Conservation (phyloP, 2,797 vertebrate genomes). For the Otolemur crassicaudatus region DNA sequence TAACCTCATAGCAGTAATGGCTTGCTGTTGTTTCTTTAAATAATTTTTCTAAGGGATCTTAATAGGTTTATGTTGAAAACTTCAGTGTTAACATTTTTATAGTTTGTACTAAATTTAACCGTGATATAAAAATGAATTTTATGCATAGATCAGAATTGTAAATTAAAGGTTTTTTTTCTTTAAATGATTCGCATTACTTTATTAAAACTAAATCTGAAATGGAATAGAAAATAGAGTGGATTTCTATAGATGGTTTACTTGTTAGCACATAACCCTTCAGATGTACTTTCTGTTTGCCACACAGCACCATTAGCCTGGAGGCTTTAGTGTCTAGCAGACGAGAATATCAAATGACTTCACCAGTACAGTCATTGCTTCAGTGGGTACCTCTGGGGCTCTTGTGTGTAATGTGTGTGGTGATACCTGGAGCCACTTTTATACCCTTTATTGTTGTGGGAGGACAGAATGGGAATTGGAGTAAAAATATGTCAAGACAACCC, state of each 20-base stretch:
- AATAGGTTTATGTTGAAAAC: constrained; percentile 79
- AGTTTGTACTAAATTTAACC: constrained; percentile 83
- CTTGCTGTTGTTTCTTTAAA: constrained; percentile 76
- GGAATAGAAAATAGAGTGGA: constrained; percentile 25
- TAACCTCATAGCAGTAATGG: constrained; percentile 79
- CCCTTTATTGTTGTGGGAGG: not conserved
- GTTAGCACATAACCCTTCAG: not conserved
- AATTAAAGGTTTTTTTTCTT: constrained; percentile 82
- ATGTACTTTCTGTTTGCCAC: not conserved
- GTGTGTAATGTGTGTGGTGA: not conserved
- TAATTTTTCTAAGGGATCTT: constrained; percentile 77
- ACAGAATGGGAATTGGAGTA: not conserved
- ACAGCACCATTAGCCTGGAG: not conserved
- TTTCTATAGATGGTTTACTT: not conserved
- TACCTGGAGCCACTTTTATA: not conserved
- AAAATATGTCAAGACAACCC: not conserved
- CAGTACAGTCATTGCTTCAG: not conserved
- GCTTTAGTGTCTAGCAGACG: not conserved
- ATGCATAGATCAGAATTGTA: constrained; percentile 82
- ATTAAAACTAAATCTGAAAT: constrained; percentile 71
- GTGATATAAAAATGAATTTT: constrained; percentile 81
- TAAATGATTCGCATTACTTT: constrained; percentile 74
- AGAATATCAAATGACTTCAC: not conserved
- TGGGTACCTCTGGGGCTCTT: not conserved
- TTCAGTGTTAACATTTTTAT: constrained; percentile 83